These are phyloP conservation scores for Nemotelus nigrinus DNA, from an alignment of 2,888 invertebrate species.

Conservation along the genomic window DNA sequence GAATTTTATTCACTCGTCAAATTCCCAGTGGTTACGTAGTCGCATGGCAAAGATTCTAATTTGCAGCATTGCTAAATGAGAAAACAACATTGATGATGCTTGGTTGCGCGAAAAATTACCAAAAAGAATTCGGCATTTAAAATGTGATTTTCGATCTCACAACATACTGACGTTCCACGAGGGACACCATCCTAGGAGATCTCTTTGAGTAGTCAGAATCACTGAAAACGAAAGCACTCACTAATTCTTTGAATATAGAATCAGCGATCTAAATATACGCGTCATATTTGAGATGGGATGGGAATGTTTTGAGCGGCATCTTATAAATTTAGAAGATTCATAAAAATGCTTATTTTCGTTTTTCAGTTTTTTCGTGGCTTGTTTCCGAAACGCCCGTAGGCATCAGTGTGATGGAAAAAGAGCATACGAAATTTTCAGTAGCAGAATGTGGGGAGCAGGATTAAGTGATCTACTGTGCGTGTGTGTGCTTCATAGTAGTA, in stretches of 20 bases:
- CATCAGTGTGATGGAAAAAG: slow-evolving; percentile 8
- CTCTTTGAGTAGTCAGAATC: slow-evolving; percentile 45
- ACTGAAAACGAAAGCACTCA: slow-evolving; percentile 41
- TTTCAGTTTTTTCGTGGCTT: neutral
- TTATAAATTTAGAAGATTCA: slow-evolving; percentile 50
- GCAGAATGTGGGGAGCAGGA: neutral
- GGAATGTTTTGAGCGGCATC: slow-evolving; percentile 47
- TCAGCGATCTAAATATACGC: slow-evolving; percentile 50
- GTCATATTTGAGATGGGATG: slow-evolving; percentile 48
- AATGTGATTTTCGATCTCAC: slow-evolving; percentile 24
- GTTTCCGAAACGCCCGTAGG: neutral
- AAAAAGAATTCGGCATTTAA: slow-evolving; percentile 34
- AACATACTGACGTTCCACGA: slow-evolving; percentile 40
- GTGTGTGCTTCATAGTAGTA: neutral
- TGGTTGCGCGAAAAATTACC: slow-evolving; percentile 25
- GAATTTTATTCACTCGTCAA: neutral
- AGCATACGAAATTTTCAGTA: neutral
- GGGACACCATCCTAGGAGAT: slow-evolving; percentile 48
- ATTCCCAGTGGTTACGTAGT: no score
- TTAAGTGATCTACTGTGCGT: neutral
- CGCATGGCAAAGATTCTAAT: neutral
- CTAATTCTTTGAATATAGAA: slow-evolving; percentile 47
- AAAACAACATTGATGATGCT: slow-evolving; percentile 8
- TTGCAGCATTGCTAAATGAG: slow-evolving; percentile 12
- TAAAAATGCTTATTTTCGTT: slow-evolving; percentile 43